Evolutionary conservation across 2,888 invertebrate species (phyloP), one percentile per base, ranked within the genome.

Genomic region (Nemotelus pantherinus): DNA sequence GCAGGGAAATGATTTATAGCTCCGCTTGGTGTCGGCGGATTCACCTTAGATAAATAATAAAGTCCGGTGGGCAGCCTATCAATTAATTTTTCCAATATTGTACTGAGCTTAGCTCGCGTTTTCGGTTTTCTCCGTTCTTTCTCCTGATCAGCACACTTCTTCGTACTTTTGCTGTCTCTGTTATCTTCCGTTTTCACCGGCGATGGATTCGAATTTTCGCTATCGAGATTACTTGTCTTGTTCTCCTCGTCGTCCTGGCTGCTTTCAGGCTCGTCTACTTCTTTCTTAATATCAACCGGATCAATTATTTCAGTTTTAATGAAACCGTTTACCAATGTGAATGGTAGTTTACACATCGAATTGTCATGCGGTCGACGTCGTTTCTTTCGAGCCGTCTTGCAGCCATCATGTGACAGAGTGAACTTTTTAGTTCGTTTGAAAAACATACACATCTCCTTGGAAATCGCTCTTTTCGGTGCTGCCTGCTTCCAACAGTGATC

Each of bases 401-500:
- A 77, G 68, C 76, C 72, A 72, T 82, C 81, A 81, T 87, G 87
- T 79, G 89, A 88, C 79, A 87, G 84, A 81, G 55, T 63, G 41
- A 77, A 77, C 58, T 78, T 77, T 81, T 84, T 83, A 63, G 85
- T 84, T 68, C 85, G 85, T 80, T 84, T 84, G 81, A 85, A 87
- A 80, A 83, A 92, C 85, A 94, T 90, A 84, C 91, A 90, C 88
- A 94, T 89, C 88, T 93, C 93, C 85, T 91, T 92, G 85, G 93
- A 92, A 81, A 92, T 89, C 86, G 93, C 91, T 81, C 91, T 91
- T 83, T 92, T 91, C 78, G 95, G 95, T 81, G 91, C 89, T 81
- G 92, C 89, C 87, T 95, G 95, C 87, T 95, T 95, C 94, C 95
- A 95, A 85, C 93, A 93, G 88, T 95, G 95, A 88, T 95, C 95